Conservation (phyloP, 2,888 invertebrate species). For the Dendrolimus pini region DNA sequence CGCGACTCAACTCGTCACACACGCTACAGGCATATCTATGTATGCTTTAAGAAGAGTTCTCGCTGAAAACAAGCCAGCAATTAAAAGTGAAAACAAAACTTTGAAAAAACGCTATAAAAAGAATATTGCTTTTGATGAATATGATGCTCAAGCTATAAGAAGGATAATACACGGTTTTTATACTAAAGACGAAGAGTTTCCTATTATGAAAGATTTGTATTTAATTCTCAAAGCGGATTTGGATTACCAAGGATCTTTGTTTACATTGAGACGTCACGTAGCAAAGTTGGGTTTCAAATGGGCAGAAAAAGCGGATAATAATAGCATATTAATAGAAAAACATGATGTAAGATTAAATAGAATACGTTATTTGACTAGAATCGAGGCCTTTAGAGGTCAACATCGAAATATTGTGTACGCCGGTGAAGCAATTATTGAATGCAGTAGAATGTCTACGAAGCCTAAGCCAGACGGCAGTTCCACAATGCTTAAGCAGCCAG, state of each 20-base stretch:
- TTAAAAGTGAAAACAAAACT: slow-evolving; percentile 20
- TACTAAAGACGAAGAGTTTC: slow-evolving; percentile 27
- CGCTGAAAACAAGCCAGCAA: slow-evolving; percentile 17
- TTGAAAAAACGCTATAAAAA: slow-evolving; percentile 19
- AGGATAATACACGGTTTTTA: slow-evolving; percentile 28
- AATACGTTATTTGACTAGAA: slow-evolving; percentile 26
- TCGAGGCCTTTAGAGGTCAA: slow-evolving; percentile 24
- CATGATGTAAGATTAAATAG: slow-evolving; percentile 26
- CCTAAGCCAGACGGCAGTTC: slow-evolving; percentile 25
- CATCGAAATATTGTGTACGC: slow-evolving; percentile 27
- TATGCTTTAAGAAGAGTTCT: slow-evolving; percentile 25
- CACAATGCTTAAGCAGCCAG: slow-evolving; percentile 27
- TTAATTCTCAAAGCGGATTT: slow-evolving; percentile 27
- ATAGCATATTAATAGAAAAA: slow-evolving; percentile 26
- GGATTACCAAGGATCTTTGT: slow-evolving; percentile 28
- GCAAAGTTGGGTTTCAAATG: slow-evolving; percentile 28
- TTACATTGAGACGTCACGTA: slow-evolving; percentile 25
- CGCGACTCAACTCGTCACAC: slow-evolving; percentile 27
- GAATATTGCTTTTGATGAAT: slow-evolving; percentile 21
- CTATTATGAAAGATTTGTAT: slow-evolving; percentile 27
- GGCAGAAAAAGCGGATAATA: slow-evolving; percentile 29
- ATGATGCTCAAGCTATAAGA: slow-evolving; percentile 25
- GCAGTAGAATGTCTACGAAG: slow-evolving; percentile 24
- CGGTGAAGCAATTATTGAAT: slow-evolving; percentile 24
- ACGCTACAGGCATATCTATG: slow-evolving; percentile 29